Evolutionary conservation across 2,113 vertebrate genomes (phyloP).

Genomic region (Myiozetetes cayanensis): DNA sequence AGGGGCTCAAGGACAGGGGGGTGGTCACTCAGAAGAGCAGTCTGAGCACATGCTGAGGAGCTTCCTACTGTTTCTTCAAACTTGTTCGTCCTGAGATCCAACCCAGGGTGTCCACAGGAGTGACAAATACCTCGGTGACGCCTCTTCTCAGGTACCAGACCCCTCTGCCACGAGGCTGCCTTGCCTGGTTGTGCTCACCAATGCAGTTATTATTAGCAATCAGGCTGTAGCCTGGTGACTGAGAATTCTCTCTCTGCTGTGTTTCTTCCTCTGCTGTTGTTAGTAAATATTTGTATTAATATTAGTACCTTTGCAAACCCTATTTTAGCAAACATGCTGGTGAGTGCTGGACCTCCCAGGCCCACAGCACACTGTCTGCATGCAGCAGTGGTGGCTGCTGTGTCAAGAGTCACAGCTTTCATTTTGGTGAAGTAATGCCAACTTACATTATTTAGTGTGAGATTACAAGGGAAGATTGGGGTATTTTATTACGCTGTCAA

Average conservation of each 20-base stretch:
- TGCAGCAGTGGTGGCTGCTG: not conserved
- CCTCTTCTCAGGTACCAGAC: not conserved
- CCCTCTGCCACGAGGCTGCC: not conserved
- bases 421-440: not conserved
- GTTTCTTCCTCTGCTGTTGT: not conserved
- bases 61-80: not conserved
- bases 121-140: not conserved
- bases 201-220: not conserved
- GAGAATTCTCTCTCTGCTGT: not conserved
- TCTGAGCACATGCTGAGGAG: not conserved
- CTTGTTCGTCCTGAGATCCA: fast-evolving
- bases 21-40: not conserved
- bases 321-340: not conserved
- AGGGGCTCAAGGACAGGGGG: not conserved
- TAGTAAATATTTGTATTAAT: not conserved
- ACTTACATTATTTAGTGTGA: slow-evolving; percentile 14
- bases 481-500: slow-evolving; percentile 60
- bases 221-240: not conserved
- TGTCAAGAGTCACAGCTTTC: slow-evolving; percentile 4
- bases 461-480: slow-evolving; percentile 54
- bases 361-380: not conserved
- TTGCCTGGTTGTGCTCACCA: not conserved
- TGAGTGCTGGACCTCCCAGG: not conserved
- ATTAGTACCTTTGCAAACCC: not conserved
- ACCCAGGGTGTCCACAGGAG: fast-evolving